These are phyloP conservation scores for Rhodinocichla rosea DNA, from an alignment of 2,113 vertebrate genomes.

Conservation along the genomic window DNA sequence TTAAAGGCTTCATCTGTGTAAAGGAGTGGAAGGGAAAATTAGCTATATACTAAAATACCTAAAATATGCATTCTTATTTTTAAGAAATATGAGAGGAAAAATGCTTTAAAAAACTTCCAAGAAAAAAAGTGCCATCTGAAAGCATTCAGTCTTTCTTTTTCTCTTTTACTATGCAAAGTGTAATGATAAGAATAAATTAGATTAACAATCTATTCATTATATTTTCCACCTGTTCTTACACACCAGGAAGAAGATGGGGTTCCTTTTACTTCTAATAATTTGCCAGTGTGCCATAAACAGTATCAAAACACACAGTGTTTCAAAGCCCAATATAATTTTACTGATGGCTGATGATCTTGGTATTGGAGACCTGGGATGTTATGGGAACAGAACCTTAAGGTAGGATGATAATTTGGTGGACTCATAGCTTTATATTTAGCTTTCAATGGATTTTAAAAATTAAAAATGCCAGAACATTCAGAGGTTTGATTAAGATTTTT, in stretches of 20 bases:
- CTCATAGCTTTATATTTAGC: not conserved
- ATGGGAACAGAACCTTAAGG: conserved; percentile 87
- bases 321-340: conserved; percentile 79
- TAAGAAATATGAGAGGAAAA: not conserved
- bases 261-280: conserved; percentile 8
- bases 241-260: conserved; percentile 70
- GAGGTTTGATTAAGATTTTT: not conserved
- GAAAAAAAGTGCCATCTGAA: not conserved
- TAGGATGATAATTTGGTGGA: conserved; percentile 12
- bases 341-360: conserved; percentile 90
- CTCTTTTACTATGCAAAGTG: not conserved
- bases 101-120: not conserved
- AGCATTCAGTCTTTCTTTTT: not conserved
- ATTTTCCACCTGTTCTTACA: not conserved
- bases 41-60: not conserved
- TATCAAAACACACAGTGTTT: not conserved
- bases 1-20: not conserved
- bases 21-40: not conserved
- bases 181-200: not conserved
- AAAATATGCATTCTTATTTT: not conserved
- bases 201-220: not conserved
- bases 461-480: not conserved
- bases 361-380: conserved; percentile 89
- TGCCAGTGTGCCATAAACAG: not conserved
- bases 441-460: not conserved